Evolutionary conservation across 2,888 invertebrate genomes (phyloP).

Genomic region (Hirtodrosophila confusa): DNA sequence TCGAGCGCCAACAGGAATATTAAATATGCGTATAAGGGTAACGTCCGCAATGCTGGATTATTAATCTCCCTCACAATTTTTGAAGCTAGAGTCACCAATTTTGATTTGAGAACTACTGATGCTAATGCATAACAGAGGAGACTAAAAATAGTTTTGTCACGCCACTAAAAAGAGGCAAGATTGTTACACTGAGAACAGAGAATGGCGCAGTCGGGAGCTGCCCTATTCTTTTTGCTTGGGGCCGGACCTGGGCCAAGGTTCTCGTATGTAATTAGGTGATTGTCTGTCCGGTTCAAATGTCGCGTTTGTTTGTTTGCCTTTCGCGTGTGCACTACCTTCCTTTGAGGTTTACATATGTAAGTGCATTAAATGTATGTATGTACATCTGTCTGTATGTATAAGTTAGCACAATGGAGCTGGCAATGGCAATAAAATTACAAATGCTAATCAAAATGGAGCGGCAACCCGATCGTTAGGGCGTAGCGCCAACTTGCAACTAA

Average conservation of each 20-base stretch:
- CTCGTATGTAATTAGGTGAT: slow-evolving; percentile 72
- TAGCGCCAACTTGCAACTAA: slow-evolving; percentile 49
- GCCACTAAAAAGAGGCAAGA: too few species aligned
- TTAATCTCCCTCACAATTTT: too few species aligned
- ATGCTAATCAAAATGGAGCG: slow-evolving; percentile 15
- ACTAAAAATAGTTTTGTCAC: too few species aligned
- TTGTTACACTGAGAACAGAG: too few species aligned
- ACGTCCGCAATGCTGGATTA: too few species aligned
- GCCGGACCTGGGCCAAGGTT: slow-evolving; percentile 1
- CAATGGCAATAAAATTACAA: slow-evolving; percentile 18
- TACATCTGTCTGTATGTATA: neutral
- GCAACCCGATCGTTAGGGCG: slow-evolving; percentile 41
- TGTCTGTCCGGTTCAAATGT: slow-evolving; percentile 74
- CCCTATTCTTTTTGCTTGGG: neutral
- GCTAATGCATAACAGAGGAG: too few species aligned
- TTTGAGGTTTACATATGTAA: slow-evolving; percentile 1
- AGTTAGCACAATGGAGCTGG: slow-evolving; percentile 19
- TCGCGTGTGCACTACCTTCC: slow-evolving; percentile 32
- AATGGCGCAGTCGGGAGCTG: too few species aligned
- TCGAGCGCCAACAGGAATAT: too few species aligned
- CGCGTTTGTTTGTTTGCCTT: slow-evolving; percentile 53
- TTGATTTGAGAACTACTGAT: too few species aligned
- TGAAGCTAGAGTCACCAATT: too few species aligned
- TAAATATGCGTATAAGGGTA: too few species aligned
- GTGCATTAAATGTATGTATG: neutral